Evolutionary conservation across 2,797 vertebrate genomes (phyloP).

Genomic region (Pseudochromis fuscus): DNA sequence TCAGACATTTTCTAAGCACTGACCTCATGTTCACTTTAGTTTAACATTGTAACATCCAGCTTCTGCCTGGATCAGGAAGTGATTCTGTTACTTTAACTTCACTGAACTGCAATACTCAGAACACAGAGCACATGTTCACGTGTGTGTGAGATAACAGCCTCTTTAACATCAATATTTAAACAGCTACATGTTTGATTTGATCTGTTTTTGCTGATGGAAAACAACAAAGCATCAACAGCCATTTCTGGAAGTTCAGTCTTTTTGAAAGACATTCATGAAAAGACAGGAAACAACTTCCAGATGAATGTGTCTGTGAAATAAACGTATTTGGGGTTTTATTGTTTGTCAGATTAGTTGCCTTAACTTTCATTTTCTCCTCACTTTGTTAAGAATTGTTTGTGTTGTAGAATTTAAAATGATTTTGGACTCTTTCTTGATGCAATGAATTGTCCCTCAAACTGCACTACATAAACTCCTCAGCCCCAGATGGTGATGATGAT

Average conservation of each 20-base stretch:
- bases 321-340: not conserved
- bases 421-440: not conserved
- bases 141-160: constrained; percentile 10
- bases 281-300: not conserved
- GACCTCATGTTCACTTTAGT: constrained; percentile 10
- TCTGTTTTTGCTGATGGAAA: not conserved
- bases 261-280: constrained; percentile 2
- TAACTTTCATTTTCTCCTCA: constrained; percentile 41
- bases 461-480: not conserved
- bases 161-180: constrained; percentile 4
- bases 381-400: not conserved
- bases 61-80: not conserved
- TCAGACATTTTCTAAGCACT: not conserved
- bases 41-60: constrained; percentile 5
- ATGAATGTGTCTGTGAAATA: not conserved
- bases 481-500: not conserved
- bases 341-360: constrained; percentile 56
- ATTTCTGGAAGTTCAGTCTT: constrained; percentile 1
- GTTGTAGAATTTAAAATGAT: not conserved
- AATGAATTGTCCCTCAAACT: constrained; percentile 1
- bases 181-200: constrained; percentile 8
- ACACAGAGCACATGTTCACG: constrained; percentile 13
- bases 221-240: constrained; percentile 24
- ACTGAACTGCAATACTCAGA: constrained; percentile 6
- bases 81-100: constrained; percentile 5